Evolutionary conservation across 1,140 invertebrate genomes (phyloP).

Genomic region (Cotesia chilonis): DNA sequence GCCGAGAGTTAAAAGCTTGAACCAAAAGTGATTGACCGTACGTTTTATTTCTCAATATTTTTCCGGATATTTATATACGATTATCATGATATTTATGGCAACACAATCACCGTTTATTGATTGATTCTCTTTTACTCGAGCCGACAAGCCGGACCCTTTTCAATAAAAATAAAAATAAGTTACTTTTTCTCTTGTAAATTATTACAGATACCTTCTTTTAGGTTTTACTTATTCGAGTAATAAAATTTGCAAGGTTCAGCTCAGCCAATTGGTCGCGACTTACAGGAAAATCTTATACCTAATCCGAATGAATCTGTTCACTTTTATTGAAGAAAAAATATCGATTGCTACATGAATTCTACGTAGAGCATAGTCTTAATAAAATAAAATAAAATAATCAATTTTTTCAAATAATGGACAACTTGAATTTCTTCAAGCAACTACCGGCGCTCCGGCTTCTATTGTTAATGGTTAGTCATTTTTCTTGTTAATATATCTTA

Average conservation of each 20-base stretch:
- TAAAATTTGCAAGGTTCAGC: neutral
- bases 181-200: neutral
- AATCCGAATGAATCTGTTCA: slow-evolving; percentile 6
- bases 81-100: neutral
- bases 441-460: slow-evolving; percentile 45
- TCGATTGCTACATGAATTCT: slow-evolving; percentile 3
- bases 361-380: neutral
- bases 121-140: neutral
- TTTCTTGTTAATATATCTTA: too few species aligned
- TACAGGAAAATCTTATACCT: neutral
- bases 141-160: too few species aligned
- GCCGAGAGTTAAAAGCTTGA: slow-evolving; percentile 9
- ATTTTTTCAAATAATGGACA: slow-evolving; percentile 43
- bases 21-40: slow-evolving; percentile 15
- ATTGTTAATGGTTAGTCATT: neutral
- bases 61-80: neutral
- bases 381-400: neutral
- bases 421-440: slow-evolving; percentile 50
- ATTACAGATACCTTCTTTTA: neutral
- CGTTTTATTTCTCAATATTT: slow-evolving; percentile 4
- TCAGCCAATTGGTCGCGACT: slow-evolving; percentile 9
- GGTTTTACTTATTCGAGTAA: neutral
- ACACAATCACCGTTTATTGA: neutral
- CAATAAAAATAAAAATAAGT: neutral
- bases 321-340: neutral